phyloP scores from a whole-genome alignment of 1,140 invertebrate genomes.

The Dermatophagoides farinae region DNA sequence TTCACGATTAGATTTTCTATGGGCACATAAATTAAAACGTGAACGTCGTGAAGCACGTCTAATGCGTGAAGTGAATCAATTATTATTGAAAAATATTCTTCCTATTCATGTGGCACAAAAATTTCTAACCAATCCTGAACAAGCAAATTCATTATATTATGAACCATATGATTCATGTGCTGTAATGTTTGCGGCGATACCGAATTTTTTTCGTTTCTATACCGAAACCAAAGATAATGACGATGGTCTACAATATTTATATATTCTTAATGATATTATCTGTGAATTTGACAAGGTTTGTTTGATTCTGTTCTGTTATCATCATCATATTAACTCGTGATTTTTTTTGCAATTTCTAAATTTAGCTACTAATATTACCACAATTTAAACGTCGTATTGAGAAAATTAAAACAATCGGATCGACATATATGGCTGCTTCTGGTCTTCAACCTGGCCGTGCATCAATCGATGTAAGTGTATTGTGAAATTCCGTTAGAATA shows the following conservation, averaged over 20 bases:
- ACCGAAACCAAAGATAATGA: slow-evolving; percentile 31
- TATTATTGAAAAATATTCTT: slow-evolving; percentile 58
- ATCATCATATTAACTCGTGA: not conserved
- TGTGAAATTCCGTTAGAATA: not conserved
- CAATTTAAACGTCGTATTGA: slow-evolving; percentile 34
- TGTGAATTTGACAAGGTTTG: slow-evolving; percentile 58
- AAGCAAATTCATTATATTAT: slow-evolving; percentile 5
- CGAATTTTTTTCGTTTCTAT: slow-evolving; percentile 49
- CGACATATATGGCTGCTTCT: slow-evolving; percentile 76
- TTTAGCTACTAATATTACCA: slow-evolving; percentile 22
- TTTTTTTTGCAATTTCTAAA: not conserved
- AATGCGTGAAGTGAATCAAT: slow-evolving; percentile 54
- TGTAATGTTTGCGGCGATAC: slow-evolving; percentile 76
- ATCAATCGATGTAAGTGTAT: slow-evolving; percentile 16
- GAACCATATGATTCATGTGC: slow-evolving; percentile 48
- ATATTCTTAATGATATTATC: slow-evolving; percentile 70
- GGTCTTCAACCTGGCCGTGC: slow-evolving; percentile 6
- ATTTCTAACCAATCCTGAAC: slow-evolving; percentile 14
- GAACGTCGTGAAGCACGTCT: slow-evolving; percentile 56
- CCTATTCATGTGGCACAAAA: slow-evolving; percentile 46
- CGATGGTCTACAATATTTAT: slow-evolving; percentile 41
- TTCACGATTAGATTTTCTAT: slow-evolving; percentile 57
- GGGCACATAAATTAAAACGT: slow-evolving; percentile 58
- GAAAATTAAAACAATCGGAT: slow-evolving; percentile 79
- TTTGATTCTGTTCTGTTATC: not conserved